A percentile compares a stretch with the other conserved stretches of the same genome.
These are phyloP conservation scores for Melipona quadrifasciata DNA, from an alignment of 1,140 invertebrate genomes.

Conservation along the genomic window DNA sequence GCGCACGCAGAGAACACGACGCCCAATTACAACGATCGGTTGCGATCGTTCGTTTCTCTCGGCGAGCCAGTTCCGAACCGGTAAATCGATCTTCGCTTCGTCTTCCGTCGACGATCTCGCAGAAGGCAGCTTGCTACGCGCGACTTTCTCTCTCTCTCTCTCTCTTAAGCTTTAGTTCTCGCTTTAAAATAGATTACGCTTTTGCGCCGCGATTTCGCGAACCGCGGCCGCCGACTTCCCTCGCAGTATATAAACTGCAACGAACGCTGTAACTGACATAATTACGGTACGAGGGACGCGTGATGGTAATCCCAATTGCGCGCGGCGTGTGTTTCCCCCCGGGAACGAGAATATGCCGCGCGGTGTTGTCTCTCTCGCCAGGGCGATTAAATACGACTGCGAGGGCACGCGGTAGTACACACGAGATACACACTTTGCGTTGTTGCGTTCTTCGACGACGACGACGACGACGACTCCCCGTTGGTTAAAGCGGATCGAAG, in stretches of 20 bases:
- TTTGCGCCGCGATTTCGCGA: background rate
- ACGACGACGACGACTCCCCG: background rate
- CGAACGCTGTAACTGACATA: slow-evolving; percentile 42
- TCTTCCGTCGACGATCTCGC: no score
- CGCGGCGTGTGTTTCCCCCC: background rate
- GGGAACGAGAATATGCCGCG: background rate
- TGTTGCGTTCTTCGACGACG: background rate
- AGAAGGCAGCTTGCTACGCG: no score
- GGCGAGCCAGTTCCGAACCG: no score
- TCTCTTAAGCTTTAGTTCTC: no score
- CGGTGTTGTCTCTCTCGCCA: background rate
- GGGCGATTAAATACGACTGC: background rate
- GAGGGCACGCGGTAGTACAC: background rate
- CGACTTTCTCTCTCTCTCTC: no score
- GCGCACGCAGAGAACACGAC: no score
- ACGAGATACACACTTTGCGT: no score
- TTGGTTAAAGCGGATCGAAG: background rate
- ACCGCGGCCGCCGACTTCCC: background rate
- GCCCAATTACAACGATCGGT: no score
- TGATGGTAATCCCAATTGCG: slow-evolving; percentile 18
- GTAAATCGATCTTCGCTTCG: no score
- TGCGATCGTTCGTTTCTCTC: no score
- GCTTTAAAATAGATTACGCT: slow-evolving; percentile 15
- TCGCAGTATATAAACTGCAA: slow-evolving; percentile 36
- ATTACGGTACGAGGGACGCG: slow-evolving; percentile 39